These are phyloP conservation scores for Puma concolor DNA, from an alignment of 2,113 vertebrate species.

Conservation along the genomic window DNA sequence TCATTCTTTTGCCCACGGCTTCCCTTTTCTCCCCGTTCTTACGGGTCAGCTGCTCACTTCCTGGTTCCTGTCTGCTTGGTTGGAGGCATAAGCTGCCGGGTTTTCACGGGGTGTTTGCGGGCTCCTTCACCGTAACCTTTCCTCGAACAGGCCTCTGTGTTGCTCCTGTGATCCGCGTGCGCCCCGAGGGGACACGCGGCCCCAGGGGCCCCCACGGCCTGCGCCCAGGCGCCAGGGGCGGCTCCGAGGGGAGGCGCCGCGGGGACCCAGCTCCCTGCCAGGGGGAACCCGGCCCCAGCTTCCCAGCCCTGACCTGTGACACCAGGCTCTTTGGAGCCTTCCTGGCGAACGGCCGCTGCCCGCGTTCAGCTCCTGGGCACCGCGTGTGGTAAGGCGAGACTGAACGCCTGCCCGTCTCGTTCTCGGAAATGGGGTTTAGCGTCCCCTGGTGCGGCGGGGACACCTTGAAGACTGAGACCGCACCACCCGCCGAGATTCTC, in stretches of 20 bases:
- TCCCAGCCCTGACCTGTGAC: neutral
- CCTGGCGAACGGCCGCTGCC: rapidly evolving
- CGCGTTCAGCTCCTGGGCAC: rapidly evolving
- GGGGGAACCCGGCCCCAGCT: neutral
- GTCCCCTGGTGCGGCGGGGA: neutral
- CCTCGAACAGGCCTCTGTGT: slow-evolving; percentile 64
- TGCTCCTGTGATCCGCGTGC: slow-evolving; percentile 56
- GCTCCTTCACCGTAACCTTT: neutral
- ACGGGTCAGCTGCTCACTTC: neutral
- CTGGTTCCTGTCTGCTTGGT: slow-evolving; percentile 30
- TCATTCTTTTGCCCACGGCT: rapidly evolving
- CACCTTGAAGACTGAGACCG: neutral
- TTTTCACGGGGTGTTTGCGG: neutral
- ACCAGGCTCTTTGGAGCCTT: neutral
- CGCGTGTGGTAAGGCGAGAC: rapidly evolving
- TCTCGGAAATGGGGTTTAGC: neutral
- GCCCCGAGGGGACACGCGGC: neutral
- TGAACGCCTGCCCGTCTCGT: rapidly evolving
- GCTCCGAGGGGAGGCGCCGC: rapidly evolving
- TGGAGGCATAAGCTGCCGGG: neutral
- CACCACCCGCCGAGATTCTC: too few relatives aligned
- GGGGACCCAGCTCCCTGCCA: too few relatives aligned
- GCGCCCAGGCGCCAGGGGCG: neutral
- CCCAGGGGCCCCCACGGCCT: neutral
- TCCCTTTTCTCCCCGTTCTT: neutral